These are phyloP conservation scores for Leptobrachium ailaonicum DNA, from an alignment of 2,113 vertebrate genomes.

Conservation along the genomic window DNA sequence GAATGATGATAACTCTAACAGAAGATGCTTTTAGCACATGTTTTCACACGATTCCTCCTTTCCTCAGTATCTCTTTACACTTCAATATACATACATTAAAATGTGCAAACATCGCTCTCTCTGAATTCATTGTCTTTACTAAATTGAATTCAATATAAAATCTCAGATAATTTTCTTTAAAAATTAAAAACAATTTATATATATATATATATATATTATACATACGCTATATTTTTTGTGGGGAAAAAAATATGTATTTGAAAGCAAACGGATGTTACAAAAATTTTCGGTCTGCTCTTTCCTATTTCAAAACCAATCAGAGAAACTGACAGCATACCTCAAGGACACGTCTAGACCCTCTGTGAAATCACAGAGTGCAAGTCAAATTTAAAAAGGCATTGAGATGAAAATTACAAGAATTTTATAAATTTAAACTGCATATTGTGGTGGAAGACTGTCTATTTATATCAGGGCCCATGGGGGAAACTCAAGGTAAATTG, in stretches of 20 bases:
- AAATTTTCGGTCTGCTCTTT: conserved; percentile 22
- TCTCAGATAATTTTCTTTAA: not conserved
- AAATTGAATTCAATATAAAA: not conserved
- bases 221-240: no score
- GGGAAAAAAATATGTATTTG: no score
- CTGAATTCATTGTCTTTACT: not conserved
- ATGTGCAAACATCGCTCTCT: no score
- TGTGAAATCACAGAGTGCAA: conserved; percentile 40
- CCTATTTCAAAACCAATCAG: conserved; percentile 41
- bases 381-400: conserved; percentile 46
- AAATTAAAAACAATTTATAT: not conserved
- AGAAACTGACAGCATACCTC: conserved; percentile 40
- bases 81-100: no score
- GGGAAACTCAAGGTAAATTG: conserved; percentile 38
- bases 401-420: conserved; percentile 46
- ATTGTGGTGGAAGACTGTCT: conserved; percentile 38
- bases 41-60: not conserved
- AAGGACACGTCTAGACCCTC: conserved; percentile 42
- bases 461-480: conserved; percentile 42
- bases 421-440: conserved; percentile 42
- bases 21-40: not conserved
- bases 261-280: no score
- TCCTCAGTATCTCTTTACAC: not conserved
- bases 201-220: not conserved
- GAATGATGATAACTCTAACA: not conserved